Evolutionary conservation across 1,140 invertebrate species (phyloP).

Genomic region (Scaptomyza hsui): DNA sequence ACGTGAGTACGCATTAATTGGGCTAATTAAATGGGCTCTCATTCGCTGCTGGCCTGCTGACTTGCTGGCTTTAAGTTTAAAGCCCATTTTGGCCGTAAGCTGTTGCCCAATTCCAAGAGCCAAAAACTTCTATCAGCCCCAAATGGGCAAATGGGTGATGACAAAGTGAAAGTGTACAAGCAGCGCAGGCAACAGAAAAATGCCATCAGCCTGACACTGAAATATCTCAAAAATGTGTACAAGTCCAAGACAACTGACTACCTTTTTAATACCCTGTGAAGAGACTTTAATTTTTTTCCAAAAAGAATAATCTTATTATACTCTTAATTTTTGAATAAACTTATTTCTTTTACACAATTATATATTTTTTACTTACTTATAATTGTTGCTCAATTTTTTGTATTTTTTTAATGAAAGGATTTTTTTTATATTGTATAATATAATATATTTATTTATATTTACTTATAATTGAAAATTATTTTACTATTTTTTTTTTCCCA

Average conservation of each 20-base stretch:
- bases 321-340: no score
- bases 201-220: slow-evolving; percentile 55
- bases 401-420: no score
- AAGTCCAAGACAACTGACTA: slow-evolving; percentile 27
- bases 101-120: slow-evolving; percentile 32
- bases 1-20: slow-evolving; percentile 58
- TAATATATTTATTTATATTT: no score
- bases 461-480: no score
- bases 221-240: slow-evolving; percentile 50
- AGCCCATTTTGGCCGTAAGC: slow-evolving; percentile 19
- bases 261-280: slow-evolving; percentile 5
- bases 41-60: slow-evolving; percentile 18
- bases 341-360: no score
- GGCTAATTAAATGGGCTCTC: slow-evolving; percentile 54
- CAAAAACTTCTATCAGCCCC: slow-evolving; percentile 37
- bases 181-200: slow-evolving; percentile 40
- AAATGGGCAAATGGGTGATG: slow-evolving; percentile 52
- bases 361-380: no score
- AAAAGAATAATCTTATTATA: no score
- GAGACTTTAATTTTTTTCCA: no score
- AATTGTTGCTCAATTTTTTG: no score
- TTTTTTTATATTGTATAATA: no score
- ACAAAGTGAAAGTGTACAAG: slow-evolving; percentile 55
- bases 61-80: slow-evolving; percentile 51
- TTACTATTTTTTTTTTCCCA: no score